Conservation (phyloP, 2,113 vertebrate genomes). For the Drymodes brunneopygia region DNA sequence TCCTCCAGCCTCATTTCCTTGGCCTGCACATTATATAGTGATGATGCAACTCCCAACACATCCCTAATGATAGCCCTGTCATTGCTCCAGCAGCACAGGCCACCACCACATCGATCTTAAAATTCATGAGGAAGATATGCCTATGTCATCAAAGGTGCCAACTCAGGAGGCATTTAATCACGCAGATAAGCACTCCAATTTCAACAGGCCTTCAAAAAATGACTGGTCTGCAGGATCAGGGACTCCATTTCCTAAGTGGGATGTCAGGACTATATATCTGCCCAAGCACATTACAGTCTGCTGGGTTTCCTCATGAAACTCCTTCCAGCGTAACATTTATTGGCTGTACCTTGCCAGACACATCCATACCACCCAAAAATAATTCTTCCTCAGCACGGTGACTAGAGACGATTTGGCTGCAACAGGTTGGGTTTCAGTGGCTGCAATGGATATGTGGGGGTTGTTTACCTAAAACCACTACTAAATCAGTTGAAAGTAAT, state of each 20-base stretch:
- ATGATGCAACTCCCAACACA: not conserved
- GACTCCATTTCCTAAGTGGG: not conserved
- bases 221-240: not conserved
- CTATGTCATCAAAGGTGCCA: not conserved
- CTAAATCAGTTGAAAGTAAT: not conserved
- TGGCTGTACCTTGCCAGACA: not conserved
- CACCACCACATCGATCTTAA: not conserved
- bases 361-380: not conserved
- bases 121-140: not conserved
- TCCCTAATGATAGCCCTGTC: constrained; percentile 6
- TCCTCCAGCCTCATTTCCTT: not conserved
- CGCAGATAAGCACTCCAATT: not conserved
- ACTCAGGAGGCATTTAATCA: not conserved
- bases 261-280: not conserved
- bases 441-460: not conserved
- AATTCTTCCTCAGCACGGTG: not conserved
- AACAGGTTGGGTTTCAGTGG: not conserved
- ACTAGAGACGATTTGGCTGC: not conserved
- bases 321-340: not conserved
- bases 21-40: not conserved
- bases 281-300: not conserved
- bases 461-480: not conserved
- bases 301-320: not conserved
- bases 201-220: not conserved
- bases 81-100: not conserved